Evolutionary conservation across 1,140 invertebrate genomes (phyloP).

Genomic region (Charaxes varanes): DNA sequence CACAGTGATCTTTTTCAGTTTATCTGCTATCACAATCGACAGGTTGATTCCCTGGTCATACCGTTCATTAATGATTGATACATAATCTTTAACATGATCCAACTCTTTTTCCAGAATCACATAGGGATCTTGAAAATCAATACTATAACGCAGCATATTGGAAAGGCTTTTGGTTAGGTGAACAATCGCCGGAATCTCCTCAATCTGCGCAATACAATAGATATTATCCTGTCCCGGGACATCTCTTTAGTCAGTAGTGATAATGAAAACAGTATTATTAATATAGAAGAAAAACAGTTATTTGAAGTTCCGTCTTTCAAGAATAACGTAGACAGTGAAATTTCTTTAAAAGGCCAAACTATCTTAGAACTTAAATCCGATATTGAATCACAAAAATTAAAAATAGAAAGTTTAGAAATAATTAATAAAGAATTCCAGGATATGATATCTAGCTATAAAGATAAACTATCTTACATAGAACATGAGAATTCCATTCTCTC

Average conservation of each 20-base stretch:
- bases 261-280: slow-evolving; percentile 31
- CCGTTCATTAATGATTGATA: no score
- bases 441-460: slow-evolving; percentile 30
- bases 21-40: no score
- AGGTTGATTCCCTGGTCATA: no score
- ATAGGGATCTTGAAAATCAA: no score
- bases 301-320: no score
- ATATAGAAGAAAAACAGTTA: slow-evolving; percentile 14
- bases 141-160: no score
- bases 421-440: slow-evolving; percentile 31
- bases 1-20: no score
- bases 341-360: slow-evolving; percentile 28
- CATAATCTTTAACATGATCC: no score
- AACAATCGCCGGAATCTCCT: no score
- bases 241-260: slow-evolving; percentile 40
- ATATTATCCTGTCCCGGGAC: slow-evolving; percentile 32
- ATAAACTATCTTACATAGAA: slow-evolving; percentile 31
- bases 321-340: slow-evolving; percentile 29
- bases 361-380: slow-evolving; percentile 39
- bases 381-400: slow-evolving; percentile 33
- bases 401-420: slow-evolving; percentile 35
- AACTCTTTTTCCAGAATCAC: no score
- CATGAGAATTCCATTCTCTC: slow-evolving; percentile 41
- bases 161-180: no score
- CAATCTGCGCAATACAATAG: no score